Evolutionary conservation across 2,113 vertebrate genomes (phyloP), one percentile per base, ranked within the genome.

Genomic region (Erythrocercus mccallii): DNA sequence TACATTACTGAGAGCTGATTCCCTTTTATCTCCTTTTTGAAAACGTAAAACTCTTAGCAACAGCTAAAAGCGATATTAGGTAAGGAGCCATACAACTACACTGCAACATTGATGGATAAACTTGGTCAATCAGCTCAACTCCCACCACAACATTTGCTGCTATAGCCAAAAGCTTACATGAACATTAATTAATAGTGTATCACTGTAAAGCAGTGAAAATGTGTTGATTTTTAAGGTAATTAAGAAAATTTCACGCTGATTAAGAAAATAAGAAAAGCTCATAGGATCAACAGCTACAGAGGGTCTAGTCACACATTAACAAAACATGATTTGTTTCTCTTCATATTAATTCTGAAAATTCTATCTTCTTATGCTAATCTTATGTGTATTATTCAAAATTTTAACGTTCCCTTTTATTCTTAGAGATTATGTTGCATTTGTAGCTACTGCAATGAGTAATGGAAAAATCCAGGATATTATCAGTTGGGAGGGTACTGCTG

Each of bases 201-300:
- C 51, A 81, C 25, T 16, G 37, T 68, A 80, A 85, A 81, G 35
- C 47, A 86, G 10, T 37, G 38, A 53, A 90, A 87, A 90, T 71
- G 31, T 81, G 60, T n/a, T 92, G 27, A 54, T 69, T 84, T 81
- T 94, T 69, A 87, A 60, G 56, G 57, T 65, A 90, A 94, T 95
- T 89, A 90, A 38, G 58, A 97, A 92, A 95, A 94, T 70, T 47
- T 25, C 42, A 37, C 37, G 5, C n/a, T 85, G 86, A 72, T 90
- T 44, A 76, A 48, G 90, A 86, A 80, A 71, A 57, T 40, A 5
- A 28, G 44, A 50, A 30, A 61, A 37, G 7, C 53, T 45, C 54
- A 33, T 13, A 65, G 28, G 62, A 94, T 61, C 88, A 80, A 72
- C 68, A 58, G 9, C 56, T 84, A 77, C 38, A 88, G 42, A 56